Percentiles rank a stretch among this genome's conserved stretches.
Conservation (phyloP, 2,113 vertebrate genomes). For the Balaeniceps rex region DNA sequence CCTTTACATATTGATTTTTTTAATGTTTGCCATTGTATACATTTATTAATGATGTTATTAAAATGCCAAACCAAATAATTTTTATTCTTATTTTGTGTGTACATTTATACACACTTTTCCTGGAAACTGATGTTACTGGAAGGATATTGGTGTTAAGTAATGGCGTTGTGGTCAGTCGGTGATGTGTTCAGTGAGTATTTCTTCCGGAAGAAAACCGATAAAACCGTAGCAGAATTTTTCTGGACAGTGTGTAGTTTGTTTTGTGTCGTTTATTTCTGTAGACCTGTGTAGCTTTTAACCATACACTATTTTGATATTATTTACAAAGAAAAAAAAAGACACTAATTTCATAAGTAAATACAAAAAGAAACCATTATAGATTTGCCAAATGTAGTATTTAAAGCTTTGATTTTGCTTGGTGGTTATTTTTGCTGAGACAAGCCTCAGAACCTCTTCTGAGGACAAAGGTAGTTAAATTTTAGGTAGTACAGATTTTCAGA, state of each 20-base stretch:
- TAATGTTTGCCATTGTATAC: constrained; percentile 73
- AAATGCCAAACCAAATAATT: constrained; percentile 75
- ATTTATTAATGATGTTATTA: constrained; percentile 73
- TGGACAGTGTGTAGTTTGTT: constrained; percentile 10
- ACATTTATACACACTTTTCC: constrained; percentile 8
- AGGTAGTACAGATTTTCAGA: background rate
- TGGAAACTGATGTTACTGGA: background rate
- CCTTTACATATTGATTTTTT: constrained; percentile 65
- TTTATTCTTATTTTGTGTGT: constrained; percentile 29
- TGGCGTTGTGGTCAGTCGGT: background rate
- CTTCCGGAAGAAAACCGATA: background rate
- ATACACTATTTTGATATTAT: background rate
- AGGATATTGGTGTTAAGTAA: background rate
- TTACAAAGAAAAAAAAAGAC: background rate
- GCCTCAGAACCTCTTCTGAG: background rate
- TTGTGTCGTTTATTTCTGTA: background rate
- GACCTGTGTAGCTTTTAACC: background rate
- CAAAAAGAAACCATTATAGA: background rate
- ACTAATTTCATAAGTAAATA: background rate
- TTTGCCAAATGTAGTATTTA: background rate
- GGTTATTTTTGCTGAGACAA: background rate
- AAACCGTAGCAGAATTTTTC: background rate
- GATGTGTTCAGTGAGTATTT: constrained; percentile 13
- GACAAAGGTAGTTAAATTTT: background rate
- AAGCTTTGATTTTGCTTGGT: background rate